These are phyloP conservation scores for Unio pictorum DNA, from an alignment of 2,888 invertebrate genomes.

Conservation along the genomic window DNA sequence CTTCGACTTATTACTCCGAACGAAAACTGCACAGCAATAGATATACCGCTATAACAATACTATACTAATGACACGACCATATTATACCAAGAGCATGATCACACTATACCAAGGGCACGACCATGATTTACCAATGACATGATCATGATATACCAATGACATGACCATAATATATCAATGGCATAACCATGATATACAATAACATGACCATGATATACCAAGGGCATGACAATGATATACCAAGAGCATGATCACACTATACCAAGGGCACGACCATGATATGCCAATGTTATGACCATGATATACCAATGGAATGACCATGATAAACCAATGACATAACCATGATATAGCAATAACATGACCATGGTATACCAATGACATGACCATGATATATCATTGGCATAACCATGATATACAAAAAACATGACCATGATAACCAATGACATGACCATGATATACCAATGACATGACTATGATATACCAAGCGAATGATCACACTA, in stretches of 20 bases:
- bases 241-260: neutral
- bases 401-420: neutral
- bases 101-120: neutral
- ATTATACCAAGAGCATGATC: neutral
- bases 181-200: neutral
- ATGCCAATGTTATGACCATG: neutral
- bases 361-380: neutral
- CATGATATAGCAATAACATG: neutral
- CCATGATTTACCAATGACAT: too few species aligned
- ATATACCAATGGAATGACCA: neutral
- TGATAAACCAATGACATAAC: neutral
- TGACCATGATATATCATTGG: neutral
- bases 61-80: neutral
- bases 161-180: neutral
- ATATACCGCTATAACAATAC: too few species aligned
- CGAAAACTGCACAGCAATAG: too few species aligned
- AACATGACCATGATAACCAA: neutral
- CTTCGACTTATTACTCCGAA: too few species aligned
- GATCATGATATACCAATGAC: too few species aligned
- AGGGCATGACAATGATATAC: neutral
- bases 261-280: neutral
- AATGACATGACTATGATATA: neutral
- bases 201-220: neutral
- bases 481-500: neutral
- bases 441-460: neutral